A percentile compares a stretch with the other conserved stretches of the same genome.
Conservation (phyloP, 2,113 vertebrate genomes). For the Oxyruncus cristatus region DNA sequence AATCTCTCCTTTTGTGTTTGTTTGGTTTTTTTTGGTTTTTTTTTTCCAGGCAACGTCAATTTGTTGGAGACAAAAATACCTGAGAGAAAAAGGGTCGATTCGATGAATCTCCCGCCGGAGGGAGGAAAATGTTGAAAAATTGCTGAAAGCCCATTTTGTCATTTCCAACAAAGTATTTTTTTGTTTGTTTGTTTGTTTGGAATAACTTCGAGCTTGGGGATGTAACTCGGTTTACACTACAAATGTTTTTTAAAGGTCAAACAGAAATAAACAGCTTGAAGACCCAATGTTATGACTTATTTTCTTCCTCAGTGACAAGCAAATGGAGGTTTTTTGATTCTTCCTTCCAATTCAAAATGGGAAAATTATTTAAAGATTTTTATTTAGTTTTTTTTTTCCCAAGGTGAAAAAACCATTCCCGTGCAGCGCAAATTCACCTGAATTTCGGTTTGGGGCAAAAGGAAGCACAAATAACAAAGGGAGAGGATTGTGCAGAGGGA, state of each 20-base stretch:
- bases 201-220: background rate
- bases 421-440: background rate
- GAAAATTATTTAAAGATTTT: background rate
- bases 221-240: background rate
- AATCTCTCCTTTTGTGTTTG: too few species aligned
- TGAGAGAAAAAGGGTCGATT: background rate
- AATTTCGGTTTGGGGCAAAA: background rate
- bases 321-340: background rate
- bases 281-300: background rate
- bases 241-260: slow-evolving; percentile 40
- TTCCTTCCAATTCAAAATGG: background rate
- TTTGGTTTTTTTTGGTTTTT: background rate
- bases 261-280: slow-evolving; percentile 34
- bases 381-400: background rate
- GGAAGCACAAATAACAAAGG: background rate
- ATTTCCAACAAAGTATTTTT: background rate
- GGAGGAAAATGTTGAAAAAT: background rate
- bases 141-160: background rate
- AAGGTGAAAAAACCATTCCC: background rate
- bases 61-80: background rate
- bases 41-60: background rate
- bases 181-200: background rate
- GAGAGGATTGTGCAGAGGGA: background rate
- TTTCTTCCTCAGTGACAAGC: background rate
- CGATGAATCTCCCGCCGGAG: background rate